Evolutionary conservation across 1,140 invertebrate species (phyloP), one percentile per base, ranked within the genome.

Genomic region (Plectrocnemia conspersa): DNA sequence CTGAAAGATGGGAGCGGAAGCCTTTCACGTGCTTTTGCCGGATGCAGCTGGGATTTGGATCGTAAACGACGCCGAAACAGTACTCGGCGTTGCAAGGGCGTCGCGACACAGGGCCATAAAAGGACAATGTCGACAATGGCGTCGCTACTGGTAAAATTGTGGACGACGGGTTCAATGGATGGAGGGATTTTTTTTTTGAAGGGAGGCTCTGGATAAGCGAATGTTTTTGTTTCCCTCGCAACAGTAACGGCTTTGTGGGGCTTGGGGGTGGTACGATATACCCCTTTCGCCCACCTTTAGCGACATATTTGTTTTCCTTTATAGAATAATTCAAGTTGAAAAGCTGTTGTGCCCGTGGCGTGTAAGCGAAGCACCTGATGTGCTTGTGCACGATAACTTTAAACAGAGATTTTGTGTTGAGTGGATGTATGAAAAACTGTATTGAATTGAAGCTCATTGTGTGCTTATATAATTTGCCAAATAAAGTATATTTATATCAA

Each of bases 261-360:
- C 23, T 24, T 38, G 33, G 27, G 41, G 45, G 27, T 33, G 44
- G 25, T 13, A 10, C 7, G n/a, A 5, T 16, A 9, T 2, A 1
- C 6, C 27, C 29, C 16, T 35, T 21, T 11, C 22, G 25, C n/a
- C 10, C 25, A 4, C 41, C 23, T 33, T 27, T 33, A n/a, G 47
- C 48, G 55, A 57, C 55, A 57, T 57, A 57, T 57, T 57, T 57
- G 55, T 57, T 52, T 56, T 57, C 55, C 55, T 57, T 57, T 57
- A 52, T 52, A 42, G 55, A 52, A 52, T 57, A 57, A 57, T 57
- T 52, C 48, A 19, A 38, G 55, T 52, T 45, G 48, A 52, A 56
- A 49, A 57, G 47, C 55, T 48, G 27, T 29, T 29, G 47, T 24
- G 47, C 47, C 33, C 27, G 33, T 9, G 47, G 47, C 47, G 33